A percentile compares a stretch with the other conserved stretches of the same genome.
These are phyloP conservation scores for Clarias pachynema DNA, from an alignment of 2,797 vertebrate genomes.

Conservation along the genomic window DNA sequence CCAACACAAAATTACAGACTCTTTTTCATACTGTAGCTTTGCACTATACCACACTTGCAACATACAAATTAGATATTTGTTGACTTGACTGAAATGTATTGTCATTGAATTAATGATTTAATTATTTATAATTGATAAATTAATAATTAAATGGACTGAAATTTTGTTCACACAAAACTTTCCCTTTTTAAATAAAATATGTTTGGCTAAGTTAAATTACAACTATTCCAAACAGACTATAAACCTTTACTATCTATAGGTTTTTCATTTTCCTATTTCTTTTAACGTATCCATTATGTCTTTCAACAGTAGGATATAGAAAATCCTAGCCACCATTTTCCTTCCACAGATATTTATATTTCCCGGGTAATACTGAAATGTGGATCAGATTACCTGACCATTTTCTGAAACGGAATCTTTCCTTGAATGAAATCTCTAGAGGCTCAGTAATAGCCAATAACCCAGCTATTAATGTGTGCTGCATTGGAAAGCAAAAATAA, in stretches of 20 bases:
- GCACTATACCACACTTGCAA: neutral
- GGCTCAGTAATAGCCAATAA: slow-evolving; percentile 69
- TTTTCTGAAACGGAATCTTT: slow-evolving; percentile 64
- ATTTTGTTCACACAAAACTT: neutral
- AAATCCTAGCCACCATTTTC: slow-evolving; percentile 31
- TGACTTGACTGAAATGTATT: neutral
- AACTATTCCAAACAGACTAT: neutral
- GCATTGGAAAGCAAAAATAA: slow-evolving; percentile 70
- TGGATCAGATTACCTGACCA: slow-evolving; percentile 54
- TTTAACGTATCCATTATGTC: neutral
- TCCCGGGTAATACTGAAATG: slow-evolving; percentile 51
- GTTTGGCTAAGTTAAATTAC: neutral
- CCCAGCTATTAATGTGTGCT: slow-evolving; percentile 68
- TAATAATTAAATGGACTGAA: neutral
- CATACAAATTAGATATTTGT: neutral
- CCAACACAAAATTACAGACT: slow-evolving; percentile 21
- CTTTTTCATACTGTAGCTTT: slow-evolving; percentile 9
- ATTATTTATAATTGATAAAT: too few relatives aligned
- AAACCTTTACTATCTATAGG: neutral
- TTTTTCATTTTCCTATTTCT: neutral
- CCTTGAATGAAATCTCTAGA: slow-evolving; percentile 65
- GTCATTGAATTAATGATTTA: too few relatives aligned
- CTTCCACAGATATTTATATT: slow-evolving; percentile 55
- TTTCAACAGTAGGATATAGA: slow-evolving; percentile 15
- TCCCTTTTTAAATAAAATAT: neutral